Evolutionary conservation across 53 echinoderm and acorn worm species (phyloP), one percentile per base, ranked within the genome.

Genomic region (Holothuria scabra): DNA sequence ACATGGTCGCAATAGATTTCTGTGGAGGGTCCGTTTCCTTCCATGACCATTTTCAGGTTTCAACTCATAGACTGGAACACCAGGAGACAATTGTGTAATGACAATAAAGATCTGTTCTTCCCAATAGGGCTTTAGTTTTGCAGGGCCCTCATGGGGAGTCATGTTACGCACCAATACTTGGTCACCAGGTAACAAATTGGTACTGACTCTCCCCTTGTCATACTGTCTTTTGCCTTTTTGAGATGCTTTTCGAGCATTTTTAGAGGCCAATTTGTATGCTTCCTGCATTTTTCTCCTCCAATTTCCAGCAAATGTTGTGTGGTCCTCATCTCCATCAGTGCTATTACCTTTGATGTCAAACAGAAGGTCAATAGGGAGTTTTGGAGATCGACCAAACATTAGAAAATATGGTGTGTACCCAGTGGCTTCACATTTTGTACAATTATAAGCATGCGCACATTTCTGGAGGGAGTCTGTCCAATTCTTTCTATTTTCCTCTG

Each of bases 401-500:
- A 76, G 44, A 26, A 52, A 76, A 29, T 58, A 12, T 1, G 76
- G 76, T 57, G 76, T 26, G 58, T 76, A 76, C 2, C 57, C 28
- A 4, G 76, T 76, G 5, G 76, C 26, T 25, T 76, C 56, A 57
- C 76, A 58, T 30, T 58, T 76, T 0, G 28, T 76, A 52, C 28
- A 76, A 4, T 76, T 76, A 28, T 76, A 90, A n/a, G 90, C 90
- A 84, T 93, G 93, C n/a, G 88, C 81, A 81, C 85, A 46, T 82
- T 82, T 60, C 87, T 90, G 74, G 82, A 85, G 57, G 80, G 46
- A 35, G 65, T 59, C 63, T 60, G 79, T 87, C 93, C 90, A 93
- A 55, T 84, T 76, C 0, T 49, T 55, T 24, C 86, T 80, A 29
- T 84, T 34, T 23, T 81, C 57, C 0, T 80, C 70, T 13, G 76